These are phyloP conservation scores for Drosophila miranda DNA, from an alignment of 1,140 invertebrate species.

Conservation along the genomic window DNA sequence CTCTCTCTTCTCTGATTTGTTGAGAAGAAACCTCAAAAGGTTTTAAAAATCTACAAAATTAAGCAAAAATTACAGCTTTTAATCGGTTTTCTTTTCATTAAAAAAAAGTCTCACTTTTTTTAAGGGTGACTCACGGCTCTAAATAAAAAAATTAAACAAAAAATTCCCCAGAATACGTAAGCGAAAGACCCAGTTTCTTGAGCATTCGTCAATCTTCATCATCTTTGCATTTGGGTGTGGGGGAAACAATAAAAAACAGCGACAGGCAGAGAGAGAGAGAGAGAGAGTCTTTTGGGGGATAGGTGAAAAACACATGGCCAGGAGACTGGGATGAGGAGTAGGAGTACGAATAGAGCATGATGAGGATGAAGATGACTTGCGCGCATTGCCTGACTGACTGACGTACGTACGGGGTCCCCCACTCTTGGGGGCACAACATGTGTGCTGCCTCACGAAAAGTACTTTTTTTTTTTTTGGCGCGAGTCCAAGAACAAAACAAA, in stretches of 20 bases:
- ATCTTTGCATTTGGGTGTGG: neutral
- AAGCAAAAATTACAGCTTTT: neutral
- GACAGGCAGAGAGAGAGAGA: too few species aligned
- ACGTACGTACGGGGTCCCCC: conserved; percentile 7
- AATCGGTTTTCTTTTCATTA: conserved; percentile 24
- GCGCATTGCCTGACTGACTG: conserved; percentile 17
- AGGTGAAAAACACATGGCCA: too few species aligned
- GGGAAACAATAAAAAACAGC: too few species aligned
- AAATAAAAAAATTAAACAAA: conserved; percentile 10
- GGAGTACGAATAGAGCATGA: too few species aligned
- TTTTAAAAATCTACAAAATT: neutral
- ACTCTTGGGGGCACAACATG: conserved; percentile 8
- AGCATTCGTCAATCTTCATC: conserved; percentile 10
- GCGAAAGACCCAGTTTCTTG: conserved; percentile 9
- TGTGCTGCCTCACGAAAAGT: conserved; percentile 27
- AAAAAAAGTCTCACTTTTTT: conserved; percentile 11
- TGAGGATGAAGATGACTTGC: too few species aligned
- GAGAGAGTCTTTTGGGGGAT: too few species aligned
- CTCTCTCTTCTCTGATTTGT: too few species aligned
- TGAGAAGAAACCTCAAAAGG: too few species aligned
- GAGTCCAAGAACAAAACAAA: conserved; percentile 57
- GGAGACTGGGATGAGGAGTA: too few species aligned
- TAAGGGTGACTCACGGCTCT: conserved; percentile 26
- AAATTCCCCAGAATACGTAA: conserved; percentile 6
- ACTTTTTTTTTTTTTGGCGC: conserved; percentile 53